A percentile compares a stretch with the other conserved stretches of the same genome.
These are phyloP conservation scores for Heliconius hermathena DNA, from an alignment of 1,140 invertebrate genomes.

Conservation along the genomic window DNA sequence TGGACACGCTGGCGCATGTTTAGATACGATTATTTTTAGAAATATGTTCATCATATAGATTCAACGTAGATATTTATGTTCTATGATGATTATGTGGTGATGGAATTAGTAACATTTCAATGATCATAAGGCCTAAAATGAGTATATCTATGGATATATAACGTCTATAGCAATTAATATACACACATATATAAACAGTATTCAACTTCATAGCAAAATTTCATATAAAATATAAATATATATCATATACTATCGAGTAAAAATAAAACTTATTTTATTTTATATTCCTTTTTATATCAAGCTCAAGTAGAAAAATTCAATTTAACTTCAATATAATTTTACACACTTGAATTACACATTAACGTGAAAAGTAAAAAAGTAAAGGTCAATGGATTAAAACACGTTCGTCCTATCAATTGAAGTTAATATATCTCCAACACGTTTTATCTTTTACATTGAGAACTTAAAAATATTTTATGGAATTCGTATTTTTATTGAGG, in stretches of 20 bases:
- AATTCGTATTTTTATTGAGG: background rate
- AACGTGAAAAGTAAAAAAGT: background rate
- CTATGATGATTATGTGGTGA: background rate
- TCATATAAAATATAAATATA: background rate
- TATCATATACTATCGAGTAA: background rate
- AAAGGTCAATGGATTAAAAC: background rate
- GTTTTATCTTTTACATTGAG: slow-evolving; percentile 17
- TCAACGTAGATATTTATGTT: background rate
- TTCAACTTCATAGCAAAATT: too few relatives aligned
- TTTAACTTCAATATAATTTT: background rate
- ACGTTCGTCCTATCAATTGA: slow-evolving; percentile 2
- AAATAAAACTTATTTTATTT: too few relatives aligned
- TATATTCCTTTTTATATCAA: too few relatives aligned
- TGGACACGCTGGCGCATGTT: too few relatives aligned
- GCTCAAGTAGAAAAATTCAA: too few relatives aligned
- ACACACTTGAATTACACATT: background rate
- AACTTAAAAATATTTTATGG: background rate
- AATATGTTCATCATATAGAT: background rate
- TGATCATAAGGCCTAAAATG: background rate
- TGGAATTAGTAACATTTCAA: background rate
- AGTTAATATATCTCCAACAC: background rate
- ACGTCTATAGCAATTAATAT: background rate
- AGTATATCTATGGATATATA: too few relatives aligned
- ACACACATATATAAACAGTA: background rate
- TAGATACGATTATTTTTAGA: too few relatives aligned